Percentiles rank a stretch among this genome's conserved stretches.
Conservation (phyloP, 2,888 invertebrate species). For the Drosophila algonquin region DNA sequence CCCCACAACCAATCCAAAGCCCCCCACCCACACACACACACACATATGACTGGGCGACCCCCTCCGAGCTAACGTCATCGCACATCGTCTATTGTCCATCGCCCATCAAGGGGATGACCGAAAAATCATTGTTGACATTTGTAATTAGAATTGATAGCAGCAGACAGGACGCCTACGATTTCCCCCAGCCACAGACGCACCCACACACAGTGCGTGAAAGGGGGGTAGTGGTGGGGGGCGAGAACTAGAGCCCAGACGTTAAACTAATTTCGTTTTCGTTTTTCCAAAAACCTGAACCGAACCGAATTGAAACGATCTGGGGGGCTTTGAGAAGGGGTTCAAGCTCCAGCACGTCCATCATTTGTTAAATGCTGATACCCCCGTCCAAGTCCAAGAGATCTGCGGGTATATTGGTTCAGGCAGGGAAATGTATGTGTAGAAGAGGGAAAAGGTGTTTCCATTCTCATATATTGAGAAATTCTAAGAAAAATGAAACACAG, state of each 20-base stretch:
- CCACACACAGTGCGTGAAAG: constrained; percentile 3
- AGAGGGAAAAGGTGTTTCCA: too few relatives aligned
- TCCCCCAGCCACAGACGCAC: not conserved
- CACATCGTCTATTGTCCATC: constrained; percentile 9
- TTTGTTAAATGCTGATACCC: constrained; percentile 57
- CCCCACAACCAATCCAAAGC: constrained; percentile 19
- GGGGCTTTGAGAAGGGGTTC: constrained; percentile 41
- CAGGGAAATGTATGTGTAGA: too few relatives aligned
- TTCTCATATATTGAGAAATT: too few relatives aligned
- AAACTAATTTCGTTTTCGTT: constrained; percentile 75
- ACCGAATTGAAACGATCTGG: constrained; percentile 37
- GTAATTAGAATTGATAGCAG: constrained; percentile 83
- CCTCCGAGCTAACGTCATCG: constrained; percentile 38
- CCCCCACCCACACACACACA: constrained; percentile 26
- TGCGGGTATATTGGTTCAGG: too few relatives aligned
- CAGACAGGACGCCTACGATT: constrained; percentile 36
- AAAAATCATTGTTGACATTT: constrained; percentile 84
- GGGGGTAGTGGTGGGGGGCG: constrained; percentile 4
- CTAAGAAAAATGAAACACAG: too few relatives aligned
- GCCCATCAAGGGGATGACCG: constrained; percentile 55
- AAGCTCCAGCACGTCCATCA: constrained; percentile 55
- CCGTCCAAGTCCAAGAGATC: not conserved
- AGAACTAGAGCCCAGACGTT: constrained; percentile 57
- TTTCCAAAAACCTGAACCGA: constrained; percentile 30
- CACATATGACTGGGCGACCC: constrained; percentile 18